phyloP scores from a whole-genome alignment of 2,113 vertebrate genomes.

The Microtus richardsoni region DNA sequence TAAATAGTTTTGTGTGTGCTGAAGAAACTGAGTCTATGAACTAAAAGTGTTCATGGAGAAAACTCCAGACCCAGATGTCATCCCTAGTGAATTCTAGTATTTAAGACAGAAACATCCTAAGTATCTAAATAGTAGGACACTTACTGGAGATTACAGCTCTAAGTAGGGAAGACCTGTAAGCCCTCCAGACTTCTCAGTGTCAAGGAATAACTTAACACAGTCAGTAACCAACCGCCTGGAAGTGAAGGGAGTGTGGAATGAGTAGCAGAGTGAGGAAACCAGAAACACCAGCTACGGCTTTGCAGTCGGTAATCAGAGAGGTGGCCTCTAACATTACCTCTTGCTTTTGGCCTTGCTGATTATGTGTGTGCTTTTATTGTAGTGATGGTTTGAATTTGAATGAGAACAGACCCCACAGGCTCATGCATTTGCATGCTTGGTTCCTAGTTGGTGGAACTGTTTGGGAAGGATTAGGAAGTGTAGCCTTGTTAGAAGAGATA shows the following conservation, averaged over 20 bases:
- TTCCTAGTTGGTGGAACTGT: neutral
- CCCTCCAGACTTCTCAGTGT: neutral
- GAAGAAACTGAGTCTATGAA: slow-evolving; percentile 33
- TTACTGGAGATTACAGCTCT: slow-evolving; percentile 10
- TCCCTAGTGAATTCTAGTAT: slow-evolving; percentile 54
- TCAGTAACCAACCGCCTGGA: neutral
- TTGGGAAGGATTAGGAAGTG: neutral
- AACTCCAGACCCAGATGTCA: slow-evolving; percentile 51
- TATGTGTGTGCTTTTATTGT: neutral
- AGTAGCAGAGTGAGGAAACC: neutral
- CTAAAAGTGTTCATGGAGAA: slow-evolving; percentile 47
- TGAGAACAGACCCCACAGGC: neutral
- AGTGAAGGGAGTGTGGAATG: neutral
- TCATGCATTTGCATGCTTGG: neutral
- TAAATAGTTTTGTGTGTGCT: neutral
- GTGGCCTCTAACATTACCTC: neutral
- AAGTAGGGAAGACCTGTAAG: neutral
- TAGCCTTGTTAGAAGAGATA: neutral
- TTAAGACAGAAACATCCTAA: slow-evolving; percentile 39
- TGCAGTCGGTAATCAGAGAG: neutral
- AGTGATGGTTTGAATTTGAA: neutral
- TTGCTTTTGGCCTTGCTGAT: slow-evolving; percentile 21
- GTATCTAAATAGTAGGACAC: slow-evolving; percentile 40
- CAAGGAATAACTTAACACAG: neutral
- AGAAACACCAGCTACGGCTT: neutral